Evolutionary conservation across 2,888 invertebrate genomes (phyloP).

Genomic region (Meiosimyza decipiens): DNA sequence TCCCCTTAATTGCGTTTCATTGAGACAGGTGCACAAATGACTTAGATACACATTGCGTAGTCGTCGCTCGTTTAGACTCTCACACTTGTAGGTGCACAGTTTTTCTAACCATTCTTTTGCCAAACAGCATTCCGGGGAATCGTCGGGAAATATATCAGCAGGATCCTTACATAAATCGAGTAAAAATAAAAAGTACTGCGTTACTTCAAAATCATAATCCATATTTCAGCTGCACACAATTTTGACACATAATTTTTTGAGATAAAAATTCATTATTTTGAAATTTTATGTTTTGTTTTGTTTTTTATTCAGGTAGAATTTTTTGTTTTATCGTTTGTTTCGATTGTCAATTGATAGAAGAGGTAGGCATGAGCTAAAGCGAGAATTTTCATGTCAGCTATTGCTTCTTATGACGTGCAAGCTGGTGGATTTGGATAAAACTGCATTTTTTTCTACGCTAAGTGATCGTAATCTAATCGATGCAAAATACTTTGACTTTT

Average conservation of each 20-base stretch:
- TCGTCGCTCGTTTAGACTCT: slow-evolving; percentile 50
- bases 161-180: slow-evolving; percentile 49
- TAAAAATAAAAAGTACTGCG: slow-evolving; percentile 53
- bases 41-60: slow-evolving; percentile 56
- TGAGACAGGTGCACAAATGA: slow-evolving; percentile 53
- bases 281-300: slow-evolving; percentile 5
- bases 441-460: too few species aligned
- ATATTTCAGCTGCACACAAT: slow-evolving; percentile 34
- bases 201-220: slow-evolving; percentile 43
- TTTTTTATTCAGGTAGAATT: neutral
- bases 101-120: slow-evolving; percentile 54
- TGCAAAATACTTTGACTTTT: too few species aligned
- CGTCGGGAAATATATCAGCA: slow-evolving; percentile 45
- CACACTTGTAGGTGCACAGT: slow-evolving; percentile 49
- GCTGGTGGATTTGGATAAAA: neutral
- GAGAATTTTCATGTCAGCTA: too few species aligned
- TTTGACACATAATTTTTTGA: slow-evolving; percentile 27
- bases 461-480: too few species aligned
- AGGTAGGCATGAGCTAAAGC: too few species aligned
- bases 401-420: neutral
- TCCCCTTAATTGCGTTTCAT: slow-evolving; percentile 49
- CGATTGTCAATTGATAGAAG: too few species aligned
- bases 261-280: slow-evolving; percentile 2
- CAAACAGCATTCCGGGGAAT: slow-evolving; percentile 44
- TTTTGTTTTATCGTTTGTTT: neutral